Evolutionary conservation across 2,797 vertebrate species (phyloP).

Genomic region (Acanthis flammea): DNA sequence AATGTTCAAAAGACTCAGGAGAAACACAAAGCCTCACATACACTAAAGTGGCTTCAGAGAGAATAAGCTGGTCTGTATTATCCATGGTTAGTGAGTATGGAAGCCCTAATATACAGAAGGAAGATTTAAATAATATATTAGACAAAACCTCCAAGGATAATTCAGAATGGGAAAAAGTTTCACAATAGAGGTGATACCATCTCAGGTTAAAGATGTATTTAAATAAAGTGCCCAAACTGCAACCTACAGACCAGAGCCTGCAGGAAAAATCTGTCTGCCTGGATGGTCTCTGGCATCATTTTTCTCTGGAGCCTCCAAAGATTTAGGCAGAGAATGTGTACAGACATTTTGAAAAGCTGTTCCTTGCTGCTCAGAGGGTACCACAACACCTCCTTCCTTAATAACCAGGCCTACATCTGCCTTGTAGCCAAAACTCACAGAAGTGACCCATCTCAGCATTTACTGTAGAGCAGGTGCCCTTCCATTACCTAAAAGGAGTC

Average conservation of each 20-base stretch:
- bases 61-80: neutral
- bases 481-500: neutral
- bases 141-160: neutral
- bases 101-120: neutral
- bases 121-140: neutral
- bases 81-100: neutral
- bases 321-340: rapidly evolving
- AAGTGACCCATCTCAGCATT: neutral
- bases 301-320: neutral
- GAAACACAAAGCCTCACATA: neutral
- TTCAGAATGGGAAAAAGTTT: neutral
- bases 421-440: neutral
- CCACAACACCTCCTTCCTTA: neutral
- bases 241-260: neutral
- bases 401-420: neutral
- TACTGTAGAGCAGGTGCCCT: neutral
- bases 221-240: neutral
- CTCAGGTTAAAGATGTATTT: neutral
- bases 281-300: neutral
- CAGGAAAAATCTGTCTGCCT: neutral
- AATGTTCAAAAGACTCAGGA: neutral
- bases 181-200: rapidly evolving
- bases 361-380: neutral
- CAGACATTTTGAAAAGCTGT: neutral
- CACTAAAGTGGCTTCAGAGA: neutral